Percentiles rank a stretch among this genome's conserved stretches.
phyloP scores from a whole-genome alignment of 2,888 invertebrate species.

The Asteroscopus sphinx region DNA sequence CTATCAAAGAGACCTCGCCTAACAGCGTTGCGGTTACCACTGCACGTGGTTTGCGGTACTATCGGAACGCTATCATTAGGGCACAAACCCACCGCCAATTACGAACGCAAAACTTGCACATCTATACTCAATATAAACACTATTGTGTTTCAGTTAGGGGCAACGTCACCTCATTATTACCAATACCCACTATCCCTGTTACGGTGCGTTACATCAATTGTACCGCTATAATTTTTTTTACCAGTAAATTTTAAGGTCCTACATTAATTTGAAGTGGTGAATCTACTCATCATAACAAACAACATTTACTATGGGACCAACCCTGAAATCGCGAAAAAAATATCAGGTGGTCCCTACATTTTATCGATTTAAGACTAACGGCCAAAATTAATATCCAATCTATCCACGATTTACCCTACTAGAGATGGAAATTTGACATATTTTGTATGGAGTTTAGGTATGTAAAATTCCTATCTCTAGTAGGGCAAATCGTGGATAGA shows the following conservation, averaged over 20 bases:
- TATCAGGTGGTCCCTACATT: too few relatives aligned
- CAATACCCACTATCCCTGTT: slow-evolving; percentile 60
- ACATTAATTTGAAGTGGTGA: too few relatives aligned
- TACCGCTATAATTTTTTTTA: slow-evolving; percentile 20
- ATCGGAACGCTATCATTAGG: slow-evolving; percentile 69
- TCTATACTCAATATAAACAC: slow-evolving; percentile 67
- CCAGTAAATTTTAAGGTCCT: slow-evolving; percentile 12
- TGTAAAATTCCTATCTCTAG: too few relatives aligned
- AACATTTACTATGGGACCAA: too few relatives aligned
- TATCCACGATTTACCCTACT: too few relatives aligned
- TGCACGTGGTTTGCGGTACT: slow-evolving; percentile 68
- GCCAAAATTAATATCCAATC: too few relatives aligned
- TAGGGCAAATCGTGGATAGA: too few relatives aligned
- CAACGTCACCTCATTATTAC: slow-evolving; percentile 69
- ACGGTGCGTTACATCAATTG: slow-evolving; percentile 52
- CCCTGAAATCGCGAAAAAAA: too few relatives aligned
- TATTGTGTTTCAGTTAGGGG: slow-evolving; percentile 69
- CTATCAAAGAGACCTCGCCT: slow-evolving; percentile 40
- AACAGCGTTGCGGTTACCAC: slow-evolving; percentile 58
- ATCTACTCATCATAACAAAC: too few relatives aligned
- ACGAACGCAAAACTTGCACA: slow-evolving; percentile 69
- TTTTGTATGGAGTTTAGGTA: too few relatives aligned
- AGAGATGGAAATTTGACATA: too few relatives aligned
- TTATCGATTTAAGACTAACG: too few relatives aligned
- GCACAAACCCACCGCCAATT: slow-evolving; percentile 74